Percentiles rank a stretch among this genome's conserved stretches.
Evolutionary conservation across 2,113 vertebrate genomes (phyloP).

Genomic region (Trochalopteron elliotii): DNA sequence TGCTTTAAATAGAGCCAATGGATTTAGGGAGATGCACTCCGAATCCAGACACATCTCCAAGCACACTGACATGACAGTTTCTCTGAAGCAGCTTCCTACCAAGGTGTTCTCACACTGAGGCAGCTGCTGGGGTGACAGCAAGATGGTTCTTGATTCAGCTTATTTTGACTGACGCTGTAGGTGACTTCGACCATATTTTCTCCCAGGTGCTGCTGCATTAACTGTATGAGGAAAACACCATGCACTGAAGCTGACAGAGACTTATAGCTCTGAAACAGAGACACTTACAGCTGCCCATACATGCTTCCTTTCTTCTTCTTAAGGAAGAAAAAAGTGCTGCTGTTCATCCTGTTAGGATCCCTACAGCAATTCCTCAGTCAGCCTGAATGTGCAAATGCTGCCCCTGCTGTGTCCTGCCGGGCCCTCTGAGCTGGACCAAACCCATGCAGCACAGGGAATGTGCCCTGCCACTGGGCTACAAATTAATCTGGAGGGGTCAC

Average conservation of each 20-base stretch:
- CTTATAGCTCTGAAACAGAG: neutral
- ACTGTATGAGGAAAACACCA: neutral
- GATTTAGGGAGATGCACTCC: neutral
- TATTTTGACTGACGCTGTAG: neutral
- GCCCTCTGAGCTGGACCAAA: neutral
- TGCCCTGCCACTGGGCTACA: neutral
- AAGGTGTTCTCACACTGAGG: neutral
- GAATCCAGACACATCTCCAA: neutral
- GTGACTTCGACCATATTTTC: neutral
- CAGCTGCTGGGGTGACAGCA: neutral
- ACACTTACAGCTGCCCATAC: neutral
- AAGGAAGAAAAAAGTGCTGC: neutral
- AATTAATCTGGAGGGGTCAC: neutral
- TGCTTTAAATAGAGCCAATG: neutral
- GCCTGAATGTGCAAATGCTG: neutral
- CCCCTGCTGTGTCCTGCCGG: neutral
- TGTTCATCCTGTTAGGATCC: neutral
- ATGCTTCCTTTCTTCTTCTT: neutral
- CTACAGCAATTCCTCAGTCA: neutral
- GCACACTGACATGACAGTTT: neutral
- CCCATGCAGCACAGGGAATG: neutral
- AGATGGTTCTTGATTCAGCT: neutral
- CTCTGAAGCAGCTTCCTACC: neutral
- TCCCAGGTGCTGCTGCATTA: conserved; percentile 20
- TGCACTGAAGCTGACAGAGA: conserved; percentile 23